Percentiles rank a stretch among this genome's conserved stretches.
Conservation (phyloP, 92 coral and sea anemone genomes). For the Metridium senile region DNA sequence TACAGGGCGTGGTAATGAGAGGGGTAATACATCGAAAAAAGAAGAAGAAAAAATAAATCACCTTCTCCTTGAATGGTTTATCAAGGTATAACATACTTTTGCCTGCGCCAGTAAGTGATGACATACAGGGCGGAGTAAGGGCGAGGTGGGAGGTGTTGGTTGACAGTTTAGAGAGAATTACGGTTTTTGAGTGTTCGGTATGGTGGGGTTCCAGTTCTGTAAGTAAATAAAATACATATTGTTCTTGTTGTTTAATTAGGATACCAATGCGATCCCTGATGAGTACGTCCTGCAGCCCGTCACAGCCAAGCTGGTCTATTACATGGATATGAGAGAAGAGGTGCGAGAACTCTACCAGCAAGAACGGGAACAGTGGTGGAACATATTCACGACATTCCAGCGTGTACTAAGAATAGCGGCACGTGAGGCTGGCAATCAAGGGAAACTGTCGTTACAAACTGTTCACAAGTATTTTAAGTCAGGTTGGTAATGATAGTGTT, state of each 20-base stretch:
- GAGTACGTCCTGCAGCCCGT: slow-evolving; percentile 90
- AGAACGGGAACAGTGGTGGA: slow-evolving; percentile 78
- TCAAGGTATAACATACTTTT: slow-evolving; percentile 71
- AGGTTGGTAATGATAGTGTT: slow-evolving; percentile 64
- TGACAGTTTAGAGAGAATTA: neutral
- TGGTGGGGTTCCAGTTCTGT: neutral
- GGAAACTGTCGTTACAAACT: slow-evolving; percentile 45
- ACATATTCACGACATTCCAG: slow-evolving; percentile 63
- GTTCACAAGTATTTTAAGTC: slow-evolving; percentile 78
- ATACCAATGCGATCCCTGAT: slow-evolving; percentile 69
- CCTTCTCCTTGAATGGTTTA: slow-evolving; percentile 64
- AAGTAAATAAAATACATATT: neutral
- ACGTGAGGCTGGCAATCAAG: slow-evolving; percentile 53
- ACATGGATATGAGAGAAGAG: slow-evolving; percentile 69
- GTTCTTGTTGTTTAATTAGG: slow-evolving; percentile 32
- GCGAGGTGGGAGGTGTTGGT: neutral
- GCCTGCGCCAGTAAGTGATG: no score
- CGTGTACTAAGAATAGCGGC: slow-evolving; percentile 62
- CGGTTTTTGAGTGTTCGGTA: no score
- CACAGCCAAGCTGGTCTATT: slow-evolving; percentile 59
- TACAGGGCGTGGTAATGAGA: neutral
- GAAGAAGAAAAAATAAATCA: neutral
- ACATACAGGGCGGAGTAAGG: neutral
- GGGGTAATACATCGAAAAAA: neutral
- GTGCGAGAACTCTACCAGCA: slow-evolving; percentile 42